Evolutionary conservation across 2,888 invertebrate species (phyloP).

Genomic region (Suillia variegata): DNA sequence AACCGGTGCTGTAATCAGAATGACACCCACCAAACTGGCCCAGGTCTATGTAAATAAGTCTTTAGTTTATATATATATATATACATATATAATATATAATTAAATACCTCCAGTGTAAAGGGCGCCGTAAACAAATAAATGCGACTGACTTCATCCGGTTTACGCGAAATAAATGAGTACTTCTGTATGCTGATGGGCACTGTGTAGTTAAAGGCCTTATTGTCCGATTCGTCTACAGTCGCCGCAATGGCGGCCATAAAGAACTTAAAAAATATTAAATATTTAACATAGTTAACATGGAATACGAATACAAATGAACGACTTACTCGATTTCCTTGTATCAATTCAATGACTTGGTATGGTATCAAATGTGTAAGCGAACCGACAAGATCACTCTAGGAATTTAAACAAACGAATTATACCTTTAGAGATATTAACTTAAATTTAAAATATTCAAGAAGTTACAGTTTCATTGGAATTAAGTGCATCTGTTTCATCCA

Average conservation of each 20-base stretch:
- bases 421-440: neutral
- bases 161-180: conserved; percentile 78
- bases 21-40: conserved; percentile 76
- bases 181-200: conserved; percentile 77
- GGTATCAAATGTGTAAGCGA: conserved; percentile 53
- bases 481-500: conserved; percentile 30
- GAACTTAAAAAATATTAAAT: conserved; percentile 32
- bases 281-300: neutral
- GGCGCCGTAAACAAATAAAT: conserved; percentile 84
- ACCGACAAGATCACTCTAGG: conserved; percentile 42
- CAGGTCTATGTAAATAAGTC: conserved; percentile 69
- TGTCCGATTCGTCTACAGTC: conserved; percentile 55
- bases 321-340: conserved; percentile 46
- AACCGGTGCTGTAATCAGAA: conserved; percentile 78
- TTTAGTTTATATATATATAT: neutral
- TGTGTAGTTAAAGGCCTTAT: conserved; percentile 74
- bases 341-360: conserved; percentile 43
- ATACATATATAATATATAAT: neutral
- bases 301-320: neutral
- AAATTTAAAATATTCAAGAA: neutral
- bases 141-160: conserved; percentile 80
- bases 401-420: no score
- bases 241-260: conserved; percentile 57
- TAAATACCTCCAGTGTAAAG: conserved; percentile 69
- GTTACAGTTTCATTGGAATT: conserved; percentile 47